phyloP scores from a whole-genome alignment of 2,113 vertebrate species.

The Atherinomorus stipes region DNA sequence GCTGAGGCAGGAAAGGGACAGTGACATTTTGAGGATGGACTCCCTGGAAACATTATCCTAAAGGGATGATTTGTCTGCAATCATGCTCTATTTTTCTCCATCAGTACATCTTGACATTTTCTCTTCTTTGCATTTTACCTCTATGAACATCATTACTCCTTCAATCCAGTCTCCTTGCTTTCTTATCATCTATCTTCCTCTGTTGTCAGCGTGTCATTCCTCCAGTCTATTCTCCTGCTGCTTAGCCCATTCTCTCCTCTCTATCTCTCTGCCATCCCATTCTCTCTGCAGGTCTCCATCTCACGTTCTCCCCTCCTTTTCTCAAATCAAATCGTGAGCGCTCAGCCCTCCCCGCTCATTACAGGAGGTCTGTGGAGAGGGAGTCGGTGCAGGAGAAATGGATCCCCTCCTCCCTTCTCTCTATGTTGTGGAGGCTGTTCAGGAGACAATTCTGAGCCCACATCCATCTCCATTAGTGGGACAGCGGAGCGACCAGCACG shows the following conservation, averaged over 20 bases:
- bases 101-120: constrained; percentile 36
- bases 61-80: constrained; percentile 50
- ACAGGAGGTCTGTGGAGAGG: constrained; percentile 59
- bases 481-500: constrained; percentile 60
- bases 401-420: constrained; percentile 45
- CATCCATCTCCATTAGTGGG: constrained; percentile 85
- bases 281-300: constrained; percentile 47
- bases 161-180: constrained; percentile 31
- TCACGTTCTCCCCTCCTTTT: constrained; percentile 3
- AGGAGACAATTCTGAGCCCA: constrained; percentile 75
- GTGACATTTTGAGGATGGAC: constrained; percentile 28
- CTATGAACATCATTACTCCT: constrained; percentile 37
- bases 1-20: neutral
- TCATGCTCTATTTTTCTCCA: constrained; percentile 47
- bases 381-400: constrained; percentile 67
- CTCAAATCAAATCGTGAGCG: constrained; percentile 53
- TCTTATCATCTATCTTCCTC: constrained; percentile 64
- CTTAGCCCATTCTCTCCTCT: constrained; percentile 24
- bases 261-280: constrained; percentile 23
- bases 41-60: constrained; percentile 27
- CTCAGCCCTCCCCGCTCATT: constrained; percentile 63
- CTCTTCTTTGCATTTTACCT: constrained; percentile 46
- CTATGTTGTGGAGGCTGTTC: constrained; percentile 51
- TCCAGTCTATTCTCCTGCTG: constrained; percentile 35
- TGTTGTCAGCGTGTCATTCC: constrained; percentile 62